Evolutionary conservation across 2,797 vertebrate genomes (phyloP).

Genomic region (Heliangelus exortis): DNA sequence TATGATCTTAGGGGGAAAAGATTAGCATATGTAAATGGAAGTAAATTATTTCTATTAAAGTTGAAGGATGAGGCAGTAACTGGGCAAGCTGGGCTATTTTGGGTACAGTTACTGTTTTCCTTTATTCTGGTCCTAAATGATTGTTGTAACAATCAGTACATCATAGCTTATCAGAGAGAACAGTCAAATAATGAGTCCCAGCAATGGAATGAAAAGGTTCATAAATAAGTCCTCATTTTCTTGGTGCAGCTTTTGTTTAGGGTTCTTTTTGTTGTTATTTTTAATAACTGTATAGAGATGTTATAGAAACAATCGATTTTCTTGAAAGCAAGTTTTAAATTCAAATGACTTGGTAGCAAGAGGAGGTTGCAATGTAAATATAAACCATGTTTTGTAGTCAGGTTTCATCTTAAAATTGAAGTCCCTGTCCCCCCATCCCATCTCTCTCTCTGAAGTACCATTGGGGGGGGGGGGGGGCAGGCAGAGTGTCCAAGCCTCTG

Average conservation of each 20-base stretch:
- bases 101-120: neutral
- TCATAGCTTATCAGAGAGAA: neutral
- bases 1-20: neutral
- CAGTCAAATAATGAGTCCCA: neutral
- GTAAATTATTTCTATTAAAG: neutral
- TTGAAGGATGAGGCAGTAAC: neutral
- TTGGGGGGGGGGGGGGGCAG: neutral
- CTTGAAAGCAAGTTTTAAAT: neutral
- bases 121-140: neutral
- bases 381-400: neutral
- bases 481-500: fast-evolving
- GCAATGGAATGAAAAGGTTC: neutral
- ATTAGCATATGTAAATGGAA: neutral
- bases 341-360: neutral
- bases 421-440: fast-evolving
- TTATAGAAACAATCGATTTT: neutral
- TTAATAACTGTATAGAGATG: neutral
- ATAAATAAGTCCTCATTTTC: neutral
- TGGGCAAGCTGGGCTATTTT: neutral
- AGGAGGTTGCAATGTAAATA: neutral
- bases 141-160: neutral
- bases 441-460: fast-evolving
- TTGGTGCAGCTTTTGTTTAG: neutral
- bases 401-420: neutral
- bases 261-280: neutral